Evolutionary conservation across 2,888 invertebrate genomes (phyloP), one percentile per base, ranked within the genome.

Genomic region (Sicus ferrugineus): DNA sequence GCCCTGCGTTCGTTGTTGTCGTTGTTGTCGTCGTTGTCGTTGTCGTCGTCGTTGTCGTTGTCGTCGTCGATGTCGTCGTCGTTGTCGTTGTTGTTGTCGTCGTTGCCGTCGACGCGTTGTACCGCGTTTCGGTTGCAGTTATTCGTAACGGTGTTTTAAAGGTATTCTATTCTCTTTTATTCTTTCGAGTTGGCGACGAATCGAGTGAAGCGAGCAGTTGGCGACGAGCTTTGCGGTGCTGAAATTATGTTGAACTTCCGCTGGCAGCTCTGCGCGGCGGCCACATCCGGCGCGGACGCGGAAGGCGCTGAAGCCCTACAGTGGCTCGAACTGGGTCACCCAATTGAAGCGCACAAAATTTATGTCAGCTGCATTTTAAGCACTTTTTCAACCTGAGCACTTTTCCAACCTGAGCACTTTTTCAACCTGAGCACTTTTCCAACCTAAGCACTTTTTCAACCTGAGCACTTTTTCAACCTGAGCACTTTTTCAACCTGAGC

Each of bases 81-180:
- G 42, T 14, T 14, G 42, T 26, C 28, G 54, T 54, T 54, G 63
- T 48, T 63, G 63, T 61, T 38, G 19, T 63, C 48, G 28, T 48
- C 30, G 46, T 56, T 23, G 16, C 2, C 30, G 54, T 56, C 30
- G 28, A 26, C n/a, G 11, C 28, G 42, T 63, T 23, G n/a, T n/a
- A n/a, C n/a, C n/a, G 56, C 38, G 54, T 16, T 59, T 34, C 30
- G 30, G 19, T 16, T 63, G 46, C 30, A 48, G 48, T 21, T 30
- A 46, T 46, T 48, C 30, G 30, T 48, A 48, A 46, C 62, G 63
- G 46, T 38, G 16, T 26, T 48, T 28, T 48, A 42, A 38, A 62
- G 62, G 46, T 26, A 16, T 46, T 62, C 42, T 63, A 48, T 62
- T 26, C n/a, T 28, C 31, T 19, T 61, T 61, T 61, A 38, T 42